Conservation (phyloP, 1,140 invertebrate species). For the Mercenaria mercenaria region DNA sequence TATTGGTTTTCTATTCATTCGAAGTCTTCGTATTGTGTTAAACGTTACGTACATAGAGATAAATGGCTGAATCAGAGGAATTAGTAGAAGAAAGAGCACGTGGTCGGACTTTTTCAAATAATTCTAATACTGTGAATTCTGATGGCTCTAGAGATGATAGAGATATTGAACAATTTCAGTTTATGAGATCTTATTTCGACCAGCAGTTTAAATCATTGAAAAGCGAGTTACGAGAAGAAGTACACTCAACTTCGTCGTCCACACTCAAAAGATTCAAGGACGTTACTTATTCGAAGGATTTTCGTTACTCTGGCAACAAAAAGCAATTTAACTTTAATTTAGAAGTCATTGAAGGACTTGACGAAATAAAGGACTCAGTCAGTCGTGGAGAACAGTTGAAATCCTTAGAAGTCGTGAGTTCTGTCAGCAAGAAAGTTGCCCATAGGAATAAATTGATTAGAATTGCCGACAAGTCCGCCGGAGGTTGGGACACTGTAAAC, state of each 20-base stretch:
- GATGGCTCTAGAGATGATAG: no score
- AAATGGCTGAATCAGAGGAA: no score
- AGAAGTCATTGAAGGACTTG: background rate
- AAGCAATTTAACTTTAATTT: background rate
- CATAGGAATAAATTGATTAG: conserved; percentile 9
- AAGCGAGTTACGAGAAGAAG: background rate
- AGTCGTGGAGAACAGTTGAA: background rate
- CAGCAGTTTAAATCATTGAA: background rate
- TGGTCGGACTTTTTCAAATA: background rate
- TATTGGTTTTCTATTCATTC: no score
- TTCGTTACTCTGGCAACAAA: background rate
- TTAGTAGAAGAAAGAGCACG: background rate
- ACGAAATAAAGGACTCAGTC: background rate
- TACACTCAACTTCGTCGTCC: background rate
- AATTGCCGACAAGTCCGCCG: conserved; percentile 13
- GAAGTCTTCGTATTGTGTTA: no score
- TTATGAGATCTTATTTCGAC: background rate
- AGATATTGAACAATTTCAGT: background rate
- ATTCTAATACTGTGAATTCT: no score
- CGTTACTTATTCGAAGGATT: background rate
- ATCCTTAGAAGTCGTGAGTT: background rate
- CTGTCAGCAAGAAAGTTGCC: background rate
- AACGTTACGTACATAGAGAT: no score
- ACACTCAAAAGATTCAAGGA: background rate
- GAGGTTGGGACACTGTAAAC: conserved; percentile 32